Base-by-base conservation (phyloP, 1,140 invertebrate species). In the Bombus waltoni region DNA sequence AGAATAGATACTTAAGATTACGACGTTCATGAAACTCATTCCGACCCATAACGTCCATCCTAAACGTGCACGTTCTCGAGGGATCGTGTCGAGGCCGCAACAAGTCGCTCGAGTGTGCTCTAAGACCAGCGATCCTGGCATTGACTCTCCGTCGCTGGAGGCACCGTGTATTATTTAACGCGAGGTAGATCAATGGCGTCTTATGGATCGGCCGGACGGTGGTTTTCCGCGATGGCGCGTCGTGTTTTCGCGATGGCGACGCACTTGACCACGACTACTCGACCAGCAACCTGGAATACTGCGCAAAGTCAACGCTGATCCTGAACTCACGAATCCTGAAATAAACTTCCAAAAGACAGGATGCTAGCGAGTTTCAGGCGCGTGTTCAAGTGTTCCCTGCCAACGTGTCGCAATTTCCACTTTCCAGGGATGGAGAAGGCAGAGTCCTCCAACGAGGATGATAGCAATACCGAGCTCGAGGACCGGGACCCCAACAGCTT, bases 401-500 rank as follows among this genome's bases (percentile, higher is more conserved):
- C 89, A 13, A 92, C 91, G 82, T 88, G 89, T 78, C 79, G 83
- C 68, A 89, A 91, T 89, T 92, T 94, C 59, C 73, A 86, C 70
- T 75, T 94, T 93, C 88, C 92, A 94, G 93, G 91, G 84, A 94
- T 94, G 92, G 93, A 94, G 38, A 95, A 95, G 87, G 89, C 92
- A 10, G 93, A 90, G 71, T 94, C 94, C 15, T 94, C 93, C 40
- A 92, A 92, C 59, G 95, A 94, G 42, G 95, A 92, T 76, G 95
- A 94, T 40, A 95, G 95, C 38, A 91, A 91, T 6, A 93, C 96
- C 47, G 96, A 96, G 68, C 93, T 97, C 25, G 97, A 97, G 84
- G 96, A 97, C 80, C 93, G 97, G 84, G 97, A 97, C 91, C 97
- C 97, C 0, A 97, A 97, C 88, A 96, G 95, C 87, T 92, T 97